phyloP scores from a whole-genome alignment of 2,113 vertebrate genomes.

The Epinephelus lanceolatus region DNA sequence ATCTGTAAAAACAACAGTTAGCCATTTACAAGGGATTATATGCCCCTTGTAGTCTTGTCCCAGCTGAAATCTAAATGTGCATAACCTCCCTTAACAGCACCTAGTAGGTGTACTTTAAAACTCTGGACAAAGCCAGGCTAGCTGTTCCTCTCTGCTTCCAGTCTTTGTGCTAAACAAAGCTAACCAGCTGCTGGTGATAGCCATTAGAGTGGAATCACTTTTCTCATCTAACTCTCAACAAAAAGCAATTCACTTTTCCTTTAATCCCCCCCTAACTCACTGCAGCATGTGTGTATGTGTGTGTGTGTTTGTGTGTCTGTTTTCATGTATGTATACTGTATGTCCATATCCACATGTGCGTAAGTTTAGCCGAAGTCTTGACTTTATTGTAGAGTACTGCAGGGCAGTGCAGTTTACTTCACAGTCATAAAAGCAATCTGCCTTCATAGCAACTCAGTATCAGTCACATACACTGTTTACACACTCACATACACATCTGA shows the following conservation, averaged over 20 bases:
- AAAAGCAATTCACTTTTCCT: not conserved
- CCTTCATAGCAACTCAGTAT: not conserved
- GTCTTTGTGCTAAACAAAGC: not conserved
- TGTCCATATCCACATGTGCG: not conserved
- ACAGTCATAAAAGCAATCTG: slow-evolving; percentile 7
- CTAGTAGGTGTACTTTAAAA: not conserved
- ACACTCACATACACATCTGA: not conserved
- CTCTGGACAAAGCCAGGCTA: not conserved
- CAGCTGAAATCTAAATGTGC: not conserved
- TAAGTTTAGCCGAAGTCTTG: not conserved
- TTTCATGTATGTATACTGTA: not conserved
- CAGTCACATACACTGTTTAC: not conserved
- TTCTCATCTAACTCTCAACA: not conserved
- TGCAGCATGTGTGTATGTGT: not conserved
- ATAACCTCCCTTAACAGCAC: not conserved
- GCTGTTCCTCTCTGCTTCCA: not conserved
- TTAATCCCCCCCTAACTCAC: not conserved
- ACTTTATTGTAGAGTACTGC: not conserved
- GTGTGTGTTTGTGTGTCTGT: not conserved
- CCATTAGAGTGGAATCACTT: not conserved
- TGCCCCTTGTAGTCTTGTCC: not conserved
- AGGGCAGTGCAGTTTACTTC: not conserved
- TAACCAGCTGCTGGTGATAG: not conserved
- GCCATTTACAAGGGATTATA: not conserved
- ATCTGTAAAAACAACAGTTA: not conserved